These are phyloP conservation scores for Drosophila subquinaria DNA, from an alignment of 2,888 invertebrate genomes.

Conservation along the genomic window DNA sequence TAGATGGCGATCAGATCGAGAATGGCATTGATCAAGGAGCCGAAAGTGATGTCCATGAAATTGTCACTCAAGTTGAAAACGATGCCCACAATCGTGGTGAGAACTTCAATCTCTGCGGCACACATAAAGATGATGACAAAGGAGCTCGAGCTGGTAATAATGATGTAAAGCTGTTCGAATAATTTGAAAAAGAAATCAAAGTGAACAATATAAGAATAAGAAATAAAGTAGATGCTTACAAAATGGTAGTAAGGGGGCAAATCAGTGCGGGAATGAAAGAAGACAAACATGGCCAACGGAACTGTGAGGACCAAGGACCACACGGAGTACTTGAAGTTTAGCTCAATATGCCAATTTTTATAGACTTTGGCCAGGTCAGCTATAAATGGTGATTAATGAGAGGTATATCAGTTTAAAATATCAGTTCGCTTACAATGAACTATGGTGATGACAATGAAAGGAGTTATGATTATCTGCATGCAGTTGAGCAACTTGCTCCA, in stretches of 20 bases:
- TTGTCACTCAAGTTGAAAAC: conserved; percentile 26
- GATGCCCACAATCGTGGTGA: conserved; percentile 39
- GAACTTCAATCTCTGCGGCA: conserved; percentile 46
- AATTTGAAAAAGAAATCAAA: not conserved
- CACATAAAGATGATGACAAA: conserved; percentile 40
- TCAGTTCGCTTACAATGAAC: conserved; percentile 50
- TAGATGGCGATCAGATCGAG: conserved; percentile 44
- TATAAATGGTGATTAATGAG: not conserved
- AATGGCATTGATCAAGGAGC: conserved; percentile 34
- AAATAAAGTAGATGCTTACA: conserved; percentile 19
- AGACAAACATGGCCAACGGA: conserved; percentile 40
- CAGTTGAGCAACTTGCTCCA: conserved; percentile 81
- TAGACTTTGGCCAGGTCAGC: conserved; percentile 22
- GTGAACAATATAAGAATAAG: not conserved
- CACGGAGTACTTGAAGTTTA: conserved; percentile 2
- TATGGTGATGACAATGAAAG: conserved; percentile 39
- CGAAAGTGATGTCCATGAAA: conserved; percentile 45
- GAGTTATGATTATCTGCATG: conserved; percentile 61
- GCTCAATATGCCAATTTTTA: conserved; percentile 9
- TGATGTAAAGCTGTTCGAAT: conserved; percentile 15
- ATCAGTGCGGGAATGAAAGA: conserved; percentile 51
- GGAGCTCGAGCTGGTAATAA: conserved; percentile 3
- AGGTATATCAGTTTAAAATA: too few relatives aligned
- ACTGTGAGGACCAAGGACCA: conserved; percentile 49
- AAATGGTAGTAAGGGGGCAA: conserved; percentile 49